Conservation (phyloP, 1,140 invertebrate genomes). For the Potamilus streckersoni region DNA sequence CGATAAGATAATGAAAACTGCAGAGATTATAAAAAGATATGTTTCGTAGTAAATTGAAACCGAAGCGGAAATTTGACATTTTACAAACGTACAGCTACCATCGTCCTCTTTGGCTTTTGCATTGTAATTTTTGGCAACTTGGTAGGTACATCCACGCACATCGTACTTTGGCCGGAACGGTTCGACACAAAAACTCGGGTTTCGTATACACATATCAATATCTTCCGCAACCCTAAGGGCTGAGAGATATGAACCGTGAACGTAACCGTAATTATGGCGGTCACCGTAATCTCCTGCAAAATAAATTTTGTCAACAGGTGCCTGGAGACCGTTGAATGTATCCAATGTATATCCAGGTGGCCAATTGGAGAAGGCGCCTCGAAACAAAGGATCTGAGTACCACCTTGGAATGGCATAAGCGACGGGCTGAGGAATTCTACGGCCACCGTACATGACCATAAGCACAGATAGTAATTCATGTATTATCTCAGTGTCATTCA, state of each 20-base stretch:
- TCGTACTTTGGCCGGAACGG: too few species aligned
- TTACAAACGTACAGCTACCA: too few species aligned
- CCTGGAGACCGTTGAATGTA: conserved; percentile 6
- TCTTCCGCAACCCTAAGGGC: neutral
- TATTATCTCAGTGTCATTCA: neutral
- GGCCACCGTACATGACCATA: conserved; percentile 7
- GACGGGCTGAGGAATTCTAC: neutral
- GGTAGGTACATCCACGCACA: too few species aligned
- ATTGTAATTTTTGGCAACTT: too few species aligned
- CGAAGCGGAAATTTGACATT: too few species aligned
- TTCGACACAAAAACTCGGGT: too few species aligned
- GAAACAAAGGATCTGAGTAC: conserved; percentile 18
- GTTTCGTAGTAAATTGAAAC: too few species aligned
- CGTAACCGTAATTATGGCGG: conserved; percentile 14
- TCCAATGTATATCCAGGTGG: conserved; percentile 8
- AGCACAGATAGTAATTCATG: conserved; percentile 3
- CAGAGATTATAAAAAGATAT: too few species aligned
- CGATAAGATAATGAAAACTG: too few species aligned
- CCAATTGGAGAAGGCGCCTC: conserved; percentile 27
- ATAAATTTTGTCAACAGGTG: conserved; percentile 1
- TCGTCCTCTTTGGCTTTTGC: too few species aligned
- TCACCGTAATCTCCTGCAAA: conserved; percentile 24
- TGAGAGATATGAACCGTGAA: conserved; percentile 9
- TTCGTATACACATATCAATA: too few species aligned
- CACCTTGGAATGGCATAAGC: conserved; percentile 11